A percentile compares a stretch with the other conserved stretches of the same genome.
These are phyloP conservation scores for Eclectus roratus DNA, from an alignment of 2,113 vertebrate genomes.

Conservation along the genomic window DNA sequence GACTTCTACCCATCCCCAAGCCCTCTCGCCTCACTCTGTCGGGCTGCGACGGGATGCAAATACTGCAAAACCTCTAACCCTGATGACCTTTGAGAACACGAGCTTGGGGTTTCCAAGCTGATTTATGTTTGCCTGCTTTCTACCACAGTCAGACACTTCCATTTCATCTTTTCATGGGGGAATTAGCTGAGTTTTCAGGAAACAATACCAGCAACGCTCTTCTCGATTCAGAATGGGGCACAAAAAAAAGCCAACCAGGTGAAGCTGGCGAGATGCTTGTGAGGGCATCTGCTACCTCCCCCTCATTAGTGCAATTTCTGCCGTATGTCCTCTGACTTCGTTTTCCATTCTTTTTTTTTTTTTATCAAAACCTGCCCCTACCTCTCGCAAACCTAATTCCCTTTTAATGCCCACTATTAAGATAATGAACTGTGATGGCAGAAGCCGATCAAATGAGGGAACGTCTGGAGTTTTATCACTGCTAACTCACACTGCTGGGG, in stretches of 20 bases:
- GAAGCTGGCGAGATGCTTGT: slow-evolving; percentile 47
- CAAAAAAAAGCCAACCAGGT: background rate
- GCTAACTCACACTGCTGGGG: slow-evolving; percentile 82
- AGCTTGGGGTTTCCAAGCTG: slow-evolving; percentile 87
- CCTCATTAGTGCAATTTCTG: slow-evolving; percentile 72
- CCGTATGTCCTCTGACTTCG: slow-evolving; percentile 58
- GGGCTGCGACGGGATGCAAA: slow-evolving; percentile 33
- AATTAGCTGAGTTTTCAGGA: slow-evolving; percentile 85
- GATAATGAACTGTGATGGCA: slow-evolving; percentile 89
- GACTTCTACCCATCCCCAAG: background rate
- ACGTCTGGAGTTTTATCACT: slow-evolving; percentile 97
- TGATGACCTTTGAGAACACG: slow-evolving; percentile 82
- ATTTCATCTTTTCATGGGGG: slow-evolving; percentile 90
- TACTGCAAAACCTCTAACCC: slow-evolving; percentile 77
- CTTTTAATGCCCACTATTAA: slow-evolving; percentile 81
- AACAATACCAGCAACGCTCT: slow-evolving; percentile 81
- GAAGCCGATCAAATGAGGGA: slow-evolving; percentile 91
- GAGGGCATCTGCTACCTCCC: slow-evolving; percentile 74
- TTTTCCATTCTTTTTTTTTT: slow-evolving; percentile 47
- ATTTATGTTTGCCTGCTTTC: slow-evolving; percentile 95
- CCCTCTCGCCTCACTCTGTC: background rate
- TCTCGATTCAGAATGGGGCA: slow-evolving; percentile 63
- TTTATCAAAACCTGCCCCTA: slow-evolving; percentile 73
- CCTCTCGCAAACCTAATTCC: slow-evolving; percentile 76
- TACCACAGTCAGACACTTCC: slow-evolving; percentile 88